Evolutionary conservation across 1,140 invertebrate genomes (phyloP).

Genomic region (Glomeris maerens): DNA sequence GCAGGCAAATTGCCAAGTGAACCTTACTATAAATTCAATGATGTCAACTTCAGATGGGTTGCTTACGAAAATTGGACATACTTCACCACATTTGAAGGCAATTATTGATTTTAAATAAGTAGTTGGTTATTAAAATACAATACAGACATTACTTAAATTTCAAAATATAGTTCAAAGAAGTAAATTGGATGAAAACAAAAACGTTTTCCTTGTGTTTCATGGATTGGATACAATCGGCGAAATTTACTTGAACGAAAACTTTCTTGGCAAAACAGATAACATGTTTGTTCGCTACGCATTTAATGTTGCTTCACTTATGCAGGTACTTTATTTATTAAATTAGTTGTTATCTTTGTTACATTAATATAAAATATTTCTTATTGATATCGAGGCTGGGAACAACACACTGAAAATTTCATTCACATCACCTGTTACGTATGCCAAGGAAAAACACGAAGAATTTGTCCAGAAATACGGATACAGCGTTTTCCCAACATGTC

Average conservation of each 20-base stretch:
- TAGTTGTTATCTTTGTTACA: neutral
- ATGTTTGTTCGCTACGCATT: constrained; percentile 79
- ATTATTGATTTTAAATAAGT: neutral
- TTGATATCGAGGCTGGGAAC: constrained; percentile 33
- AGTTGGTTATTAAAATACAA: neutral
- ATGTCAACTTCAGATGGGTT: constrained; percentile 66
- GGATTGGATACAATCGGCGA: constrained; percentile 74
- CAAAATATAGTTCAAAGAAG: neutral
- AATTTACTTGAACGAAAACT: constrained; percentile 54
- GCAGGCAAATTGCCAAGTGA: constrained; percentile 48
- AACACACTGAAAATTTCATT: constrained; percentile 58
- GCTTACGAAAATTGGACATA: constrained; percentile 66
- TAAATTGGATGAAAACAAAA: constrained; percentile 22
- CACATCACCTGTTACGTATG: constrained; percentile 54
- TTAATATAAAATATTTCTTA: neutral
- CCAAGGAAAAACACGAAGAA: constrained; percentile 39
- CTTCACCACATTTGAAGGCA: constrained; percentile 29
- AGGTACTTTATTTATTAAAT: too few species aligned
- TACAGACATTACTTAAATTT: neutral
- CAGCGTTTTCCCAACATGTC: constrained; percentile 62
- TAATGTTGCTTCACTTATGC: constrained; percentile 44
- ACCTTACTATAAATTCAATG: constrained; percentile 58
- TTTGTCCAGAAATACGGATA: constrained; percentile 39
- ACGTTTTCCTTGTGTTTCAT: constrained; percentile 51
- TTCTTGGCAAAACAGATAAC: constrained; percentile 56